Evolutionary conservation across 2,888 invertebrate genomes (phyloP).

Genomic region (Brachynemurus nebulosus): DNA sequence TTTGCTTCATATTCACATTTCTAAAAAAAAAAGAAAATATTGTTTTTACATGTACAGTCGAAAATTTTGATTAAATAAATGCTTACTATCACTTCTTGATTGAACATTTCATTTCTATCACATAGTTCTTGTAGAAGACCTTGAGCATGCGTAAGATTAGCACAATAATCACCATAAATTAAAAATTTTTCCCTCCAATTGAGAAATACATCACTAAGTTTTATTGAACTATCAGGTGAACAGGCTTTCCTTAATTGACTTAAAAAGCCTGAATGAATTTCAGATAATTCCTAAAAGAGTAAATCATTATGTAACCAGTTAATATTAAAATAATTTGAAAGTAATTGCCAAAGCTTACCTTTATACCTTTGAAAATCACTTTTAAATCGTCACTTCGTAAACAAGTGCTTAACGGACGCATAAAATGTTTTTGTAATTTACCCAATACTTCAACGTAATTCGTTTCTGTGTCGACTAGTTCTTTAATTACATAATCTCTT

Average conservation of each 20-base stretch:
- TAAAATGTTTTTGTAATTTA: slow-evolving; percentile 68
- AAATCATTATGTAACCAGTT: background rate
- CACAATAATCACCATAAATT: slow-evolving; percentile 92
- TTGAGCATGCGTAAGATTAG: slow-evolving; percentile 83
- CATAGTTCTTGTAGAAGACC: slow-evolving; percentile 66
- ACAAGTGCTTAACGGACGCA: slow-evolving; percentile 56
- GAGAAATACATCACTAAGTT: slow-evolving; percentile 73
- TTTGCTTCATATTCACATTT: slow-evolving; percentile 88
- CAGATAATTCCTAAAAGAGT: slow-evolving; percentile 55
- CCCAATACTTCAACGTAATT: slow-evolving; percentile 91
- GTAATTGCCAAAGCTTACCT: slow-evolving; percentile 40
- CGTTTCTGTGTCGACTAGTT: slow-evolving; percentile 90
- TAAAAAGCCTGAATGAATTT: slow-evolving; percentile 75
- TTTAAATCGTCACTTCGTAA: slow-evolving; percentile 62
- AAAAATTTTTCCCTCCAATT: slow-evolving; percentile 83
- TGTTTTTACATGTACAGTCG: background rate
- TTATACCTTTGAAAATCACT: slow-evolving; percentile 79
- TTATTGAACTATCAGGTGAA: slow-evolving; percentile 40
- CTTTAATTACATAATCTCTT: slow-evolving; percentile 83
- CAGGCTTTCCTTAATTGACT: slow-evolving; percentile 65
- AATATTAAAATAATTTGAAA: slow-evolving; percentile 1
- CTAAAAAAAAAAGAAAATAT: slow-evolving; percentile 35
- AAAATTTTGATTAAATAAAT: background rate
- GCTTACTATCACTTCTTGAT: slow-evolving; percentile 54
- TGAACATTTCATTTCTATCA: slow-evolving; percentile 47